Percentiles rank a stretch among this genome's conserved stretches.
Evolutionary conservation across 2,888 invertebrate genomes (phyloP).

Genomic region (Amphipyra berbera): DNA sequence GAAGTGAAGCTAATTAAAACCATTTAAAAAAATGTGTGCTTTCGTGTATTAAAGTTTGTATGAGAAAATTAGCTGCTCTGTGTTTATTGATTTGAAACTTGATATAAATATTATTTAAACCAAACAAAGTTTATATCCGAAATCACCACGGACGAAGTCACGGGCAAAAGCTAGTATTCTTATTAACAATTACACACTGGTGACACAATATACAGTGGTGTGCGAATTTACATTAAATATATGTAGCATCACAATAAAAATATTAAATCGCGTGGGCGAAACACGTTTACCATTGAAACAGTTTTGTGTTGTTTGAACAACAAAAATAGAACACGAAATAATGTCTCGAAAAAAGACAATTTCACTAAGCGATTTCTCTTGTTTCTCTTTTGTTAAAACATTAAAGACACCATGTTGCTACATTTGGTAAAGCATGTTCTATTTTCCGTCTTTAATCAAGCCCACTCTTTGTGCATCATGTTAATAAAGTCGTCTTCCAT

Average conservation of each 20-base stretch:
- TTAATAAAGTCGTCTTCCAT: conserved; percentile 62
- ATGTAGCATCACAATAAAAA: conserved; percentile 22
- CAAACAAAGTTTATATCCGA: no score
- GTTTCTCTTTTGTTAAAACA: conserved; percentile 17
- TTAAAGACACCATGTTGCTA: conserved; percentile 20
- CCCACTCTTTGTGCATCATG: conserved; percentile 61
- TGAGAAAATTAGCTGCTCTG: no score
- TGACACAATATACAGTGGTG: conserved; percentile 8
- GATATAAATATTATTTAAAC: no score
- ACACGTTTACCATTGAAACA: conserved; percentile 17
- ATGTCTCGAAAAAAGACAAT: conserved; percentile 16
- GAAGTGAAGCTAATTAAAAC: no score
- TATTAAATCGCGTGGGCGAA: conserved; percentile 22
- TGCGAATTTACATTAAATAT: conserved; percentile 13
- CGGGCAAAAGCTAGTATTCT: no score
- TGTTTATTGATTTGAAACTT: no score
- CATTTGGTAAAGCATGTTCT: conserved; percentile 22
- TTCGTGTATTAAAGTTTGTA: no score
- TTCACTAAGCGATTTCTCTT: conserved; percentile 16
- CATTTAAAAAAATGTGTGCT: no score
- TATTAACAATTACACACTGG: conserved; percentile 5
- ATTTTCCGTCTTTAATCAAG: conserved; percentile 58
- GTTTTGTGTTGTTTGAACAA: conserved; percentile 25
- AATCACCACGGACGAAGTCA: no score
- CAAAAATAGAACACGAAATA: conserved; percentile 23